Conservation (phyloP, 1,140 invertebrate species). For the Nephotettix cincticeps region DNA sequence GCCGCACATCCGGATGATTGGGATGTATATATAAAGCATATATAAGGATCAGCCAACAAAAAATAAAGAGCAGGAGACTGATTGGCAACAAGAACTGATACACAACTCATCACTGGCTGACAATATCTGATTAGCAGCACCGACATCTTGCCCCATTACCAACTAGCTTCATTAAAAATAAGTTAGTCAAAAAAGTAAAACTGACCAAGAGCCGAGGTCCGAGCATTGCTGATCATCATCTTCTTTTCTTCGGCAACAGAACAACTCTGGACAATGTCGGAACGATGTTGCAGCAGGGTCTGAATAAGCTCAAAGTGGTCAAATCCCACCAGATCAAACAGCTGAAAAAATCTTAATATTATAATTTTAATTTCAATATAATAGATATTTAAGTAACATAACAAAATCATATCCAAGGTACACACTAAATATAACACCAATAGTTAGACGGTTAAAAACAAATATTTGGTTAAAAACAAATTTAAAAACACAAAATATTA, state of each 20-base stretch:
- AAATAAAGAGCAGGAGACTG: not conserved
- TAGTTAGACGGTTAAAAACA: not conserved
- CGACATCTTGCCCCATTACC: too few relatives aligned
- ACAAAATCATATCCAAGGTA: not conserved
- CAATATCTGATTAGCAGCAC: not conserved
- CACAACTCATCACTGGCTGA: not conserved
- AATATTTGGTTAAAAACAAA: not conserved
- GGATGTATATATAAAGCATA: too few relatives aligned
- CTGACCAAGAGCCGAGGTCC: not conserved
- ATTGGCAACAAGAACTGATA: not conserved
- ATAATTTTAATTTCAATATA: too few relatives aligned
- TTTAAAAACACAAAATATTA: not conserved
- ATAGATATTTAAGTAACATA: too few relatives aligned
- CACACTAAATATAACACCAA: not conserved
- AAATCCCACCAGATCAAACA: constrained; percentile 86
- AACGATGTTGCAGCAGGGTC: constrained; percentile 70
- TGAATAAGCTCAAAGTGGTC: constrained; percentile 85
- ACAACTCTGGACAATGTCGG: constrained; percentile 49
- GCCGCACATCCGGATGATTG: too few relatives aligned
- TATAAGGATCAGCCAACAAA: too few relatives aligned
- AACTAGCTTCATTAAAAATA: too few relatives aligned
- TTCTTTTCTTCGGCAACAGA: constrained; percentile 22
- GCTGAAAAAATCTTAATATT: too few relatives aligned
- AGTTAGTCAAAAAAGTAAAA: not conserved
- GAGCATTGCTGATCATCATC: not conserved